Percentiles rank a stretch among this genome's conserved stretches.
Evolutionary conservation across 1,140 invertebrate species (phyloP).

Genomic region (Bombus confusus): DNA sequence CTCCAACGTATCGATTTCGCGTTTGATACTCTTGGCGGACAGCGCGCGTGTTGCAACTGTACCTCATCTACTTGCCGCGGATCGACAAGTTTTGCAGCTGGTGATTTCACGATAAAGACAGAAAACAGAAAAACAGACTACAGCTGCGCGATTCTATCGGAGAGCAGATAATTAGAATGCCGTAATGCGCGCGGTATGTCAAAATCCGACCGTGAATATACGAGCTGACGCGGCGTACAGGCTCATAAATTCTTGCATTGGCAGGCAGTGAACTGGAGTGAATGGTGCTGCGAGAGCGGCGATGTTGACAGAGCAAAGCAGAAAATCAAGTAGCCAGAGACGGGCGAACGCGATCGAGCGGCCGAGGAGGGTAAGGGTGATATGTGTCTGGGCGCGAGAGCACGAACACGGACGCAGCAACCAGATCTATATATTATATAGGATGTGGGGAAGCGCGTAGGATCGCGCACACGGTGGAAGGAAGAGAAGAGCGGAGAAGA

Average conservation of each 20-base stretch:
- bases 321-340: constrained; percentile 23
- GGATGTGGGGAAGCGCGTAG: background rate
- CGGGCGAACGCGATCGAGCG: background rate
- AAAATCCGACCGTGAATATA: constrained; percentile 70
- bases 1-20: background rate
- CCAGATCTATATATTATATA: constrained; percentile 40
- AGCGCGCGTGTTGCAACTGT: background rate
- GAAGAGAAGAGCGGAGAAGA: constrained; percentile 13
- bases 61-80: too few relatives aligned
- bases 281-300: constrained; percentile 73
- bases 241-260: constrained; percentile 77
- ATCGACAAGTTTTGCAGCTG: constrained; percentile 7
- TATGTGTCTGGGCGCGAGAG: background rate
- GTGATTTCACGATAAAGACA: too few relatives aligned
- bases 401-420: constrained; percentile 16
- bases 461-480: background rate
- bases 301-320: constrained; percentile 19
- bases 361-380: constrained; percentile 10
- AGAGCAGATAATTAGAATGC: constrained; percentile 71
- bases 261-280: constrained; percentile 79
- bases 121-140: too few relatives aligned
- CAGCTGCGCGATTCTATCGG: background rate
- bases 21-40: background rate
- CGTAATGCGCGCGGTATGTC: constrained; percentile 73
- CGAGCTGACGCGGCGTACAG: constrained; percentile 70